Evolutionary conservation across 2,797 vertebrate species (phyloP).

Genomic region (Nothura maculosa): DNA sequence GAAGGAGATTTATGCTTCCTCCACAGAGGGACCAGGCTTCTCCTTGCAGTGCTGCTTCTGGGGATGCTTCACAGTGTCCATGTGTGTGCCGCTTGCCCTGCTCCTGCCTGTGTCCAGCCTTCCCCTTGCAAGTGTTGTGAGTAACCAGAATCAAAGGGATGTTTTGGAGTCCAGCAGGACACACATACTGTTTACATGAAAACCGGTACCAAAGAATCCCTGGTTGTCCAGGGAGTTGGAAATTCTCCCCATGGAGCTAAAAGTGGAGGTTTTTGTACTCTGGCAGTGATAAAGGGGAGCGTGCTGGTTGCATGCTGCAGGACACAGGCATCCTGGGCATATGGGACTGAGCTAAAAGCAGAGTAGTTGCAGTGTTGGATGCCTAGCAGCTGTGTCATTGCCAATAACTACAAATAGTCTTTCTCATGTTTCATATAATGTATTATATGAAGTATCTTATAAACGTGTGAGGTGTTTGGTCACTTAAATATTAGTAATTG

Average conservation of each 20-base stretch:
- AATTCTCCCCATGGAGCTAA: neutral
- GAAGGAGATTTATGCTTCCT: neutral
- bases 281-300: neutral
- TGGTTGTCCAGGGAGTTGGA: neutral
- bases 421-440: neutral
- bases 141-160: neutral
- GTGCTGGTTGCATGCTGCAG: neutral
- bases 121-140: neutral
- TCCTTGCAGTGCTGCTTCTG: neutral
- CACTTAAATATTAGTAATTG: neutral
- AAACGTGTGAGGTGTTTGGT: neutral
- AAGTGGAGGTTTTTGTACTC: neutral
- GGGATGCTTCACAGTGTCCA: neutral
- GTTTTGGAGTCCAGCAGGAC: no score
- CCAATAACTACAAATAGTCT: neutral
- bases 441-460: neutral
- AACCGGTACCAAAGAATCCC: neutral
- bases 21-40: neutral
- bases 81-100: neutral
- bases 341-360: neutral
- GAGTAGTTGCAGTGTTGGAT: neutral
- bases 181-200: neutral
- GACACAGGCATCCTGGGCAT: neutral
- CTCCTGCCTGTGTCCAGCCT: neutral
- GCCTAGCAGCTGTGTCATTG: neutral